Evolutionary conservation across 2,797 vertebrate species (phyloP), one percentile per base, ranked within the genome.

Genomic region (Phylloscopus collybita): DNA sequence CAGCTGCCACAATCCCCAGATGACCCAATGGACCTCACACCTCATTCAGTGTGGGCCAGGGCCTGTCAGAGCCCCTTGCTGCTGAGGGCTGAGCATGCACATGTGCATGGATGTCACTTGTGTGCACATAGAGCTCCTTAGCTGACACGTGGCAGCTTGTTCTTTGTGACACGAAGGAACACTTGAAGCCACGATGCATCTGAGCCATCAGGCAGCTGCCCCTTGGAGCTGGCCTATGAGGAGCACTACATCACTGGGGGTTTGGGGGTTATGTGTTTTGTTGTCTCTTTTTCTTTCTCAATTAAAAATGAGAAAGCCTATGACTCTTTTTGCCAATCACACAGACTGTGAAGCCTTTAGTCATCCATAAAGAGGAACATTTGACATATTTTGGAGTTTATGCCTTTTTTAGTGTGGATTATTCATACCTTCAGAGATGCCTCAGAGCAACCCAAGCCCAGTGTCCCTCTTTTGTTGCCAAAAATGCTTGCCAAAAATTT

Each of bases 81-180:
- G 45, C 49, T 70, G 22, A 20, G 13, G 20, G 6, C 47, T 82
- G 13, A 62, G 80, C 56, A 13, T 38, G 23, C 50, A 30, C 21
- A 3, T 16, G 8, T 12, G 8, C 0, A 0, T 9, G 11, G 45
- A 0, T 6, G 32, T 49, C 60, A 38, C 60, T 59, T 22, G 4
- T 9, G 50, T 20, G 44, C 30, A n/a, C 17, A 1, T 3, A 19
- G 17, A 8, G 44, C 7, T 89, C 69, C 71, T 79, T 19, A 51
- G 47, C 51, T 73, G 59, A 20, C 64, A 47, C 34, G 0, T 5
- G n/a, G 74, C 40, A 70, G 13, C 16, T 10, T 76, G 29, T 8
- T 73, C n/a, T 45, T 76, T 10, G 16, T 11, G 44, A 11, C 1
- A 0, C 0, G 0, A 53, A 14, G 56, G 34, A 90, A 23, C 15